These are phyloP conservation scores for Caracal caracal DNA, from an alignment of 2,113 vertebrate genomes.

Conservation along the genomic window DNA sequence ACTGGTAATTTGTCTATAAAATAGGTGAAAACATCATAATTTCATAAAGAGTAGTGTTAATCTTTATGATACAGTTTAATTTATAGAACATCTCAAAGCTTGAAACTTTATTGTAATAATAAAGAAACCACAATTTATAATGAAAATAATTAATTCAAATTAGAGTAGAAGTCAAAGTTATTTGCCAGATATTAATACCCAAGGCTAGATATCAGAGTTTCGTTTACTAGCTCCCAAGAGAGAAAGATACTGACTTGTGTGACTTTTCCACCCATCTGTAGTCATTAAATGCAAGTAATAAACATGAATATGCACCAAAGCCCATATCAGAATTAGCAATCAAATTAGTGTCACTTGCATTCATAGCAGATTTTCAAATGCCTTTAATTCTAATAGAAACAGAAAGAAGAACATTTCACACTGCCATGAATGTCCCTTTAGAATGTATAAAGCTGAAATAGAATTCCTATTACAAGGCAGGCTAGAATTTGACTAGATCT, in stretches of 20 bases:
- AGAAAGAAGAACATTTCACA: neutral
- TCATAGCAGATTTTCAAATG: slow-evolving; percentile 30
- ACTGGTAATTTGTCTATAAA: neutral
- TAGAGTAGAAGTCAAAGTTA: neutral
- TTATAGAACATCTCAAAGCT: neutral
- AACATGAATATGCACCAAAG: slow-evolving; percentile 54
- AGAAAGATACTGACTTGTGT: neutral
- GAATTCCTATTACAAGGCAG: slow-evolving; percentile 44
- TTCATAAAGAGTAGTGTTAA: neutral
- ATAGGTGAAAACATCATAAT: neutral
- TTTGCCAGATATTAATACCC: neutral
- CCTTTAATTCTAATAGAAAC: neutral
- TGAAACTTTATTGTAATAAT: neutral
- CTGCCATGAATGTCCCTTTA: neutral
- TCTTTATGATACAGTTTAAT: neutral
- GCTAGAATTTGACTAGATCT: neutral
- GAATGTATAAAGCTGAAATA: slow-evolving; percentile 52
- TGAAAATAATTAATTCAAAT: slow-evolving; percentile 44
- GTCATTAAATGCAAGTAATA: slow-evolving; percentile 44
- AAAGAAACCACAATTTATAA: neutral
- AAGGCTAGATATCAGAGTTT: neutral
- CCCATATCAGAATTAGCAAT: slow-evolving; percentile 34
- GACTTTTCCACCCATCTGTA: slow-evolving; percentile 11
- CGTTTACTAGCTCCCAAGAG: neutral
- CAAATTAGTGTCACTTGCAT: slow-evolving; percentile 55